Evolutionary conservation across 2,797 vertebrate species (phyloP).

Genomic region (Schizothorax lantsangensis): DNA sequence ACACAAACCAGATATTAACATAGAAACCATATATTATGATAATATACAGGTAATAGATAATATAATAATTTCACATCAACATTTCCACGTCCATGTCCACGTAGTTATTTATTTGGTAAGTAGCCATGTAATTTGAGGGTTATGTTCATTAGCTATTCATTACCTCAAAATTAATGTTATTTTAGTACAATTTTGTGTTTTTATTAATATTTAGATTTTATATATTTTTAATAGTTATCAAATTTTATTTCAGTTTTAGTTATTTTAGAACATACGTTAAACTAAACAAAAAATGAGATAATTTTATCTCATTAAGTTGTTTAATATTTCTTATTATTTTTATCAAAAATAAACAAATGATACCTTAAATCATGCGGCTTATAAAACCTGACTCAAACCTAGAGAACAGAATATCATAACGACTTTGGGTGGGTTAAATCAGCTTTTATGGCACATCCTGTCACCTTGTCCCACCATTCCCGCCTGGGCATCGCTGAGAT

Average conservation of each 20-base stretch:
- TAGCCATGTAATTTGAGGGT: neutral
- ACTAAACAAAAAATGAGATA: neutral
- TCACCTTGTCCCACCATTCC: slow-evolving; percentile 65
- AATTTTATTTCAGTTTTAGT: neutral
- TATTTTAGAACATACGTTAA: neutral
- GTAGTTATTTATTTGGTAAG: neutral
- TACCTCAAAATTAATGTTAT: neutral
- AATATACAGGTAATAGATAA: neutral
- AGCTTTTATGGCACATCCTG: slow-evolving; percentile 60
- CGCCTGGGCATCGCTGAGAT: slow-evolving; percentile 50
- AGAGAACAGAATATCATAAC: neutral
- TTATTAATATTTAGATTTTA: neutral
- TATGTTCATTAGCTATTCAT: neutral
- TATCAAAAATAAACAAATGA: neutral
- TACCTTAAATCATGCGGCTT: neutral
- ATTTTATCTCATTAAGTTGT: neutral
- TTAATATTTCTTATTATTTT: neutral
- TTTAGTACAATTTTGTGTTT: neutral
- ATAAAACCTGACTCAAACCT: neutral
- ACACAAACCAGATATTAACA: neutral
- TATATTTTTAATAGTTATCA: neutral
- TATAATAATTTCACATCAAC: neutral
- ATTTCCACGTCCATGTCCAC: neutral
- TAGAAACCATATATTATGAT: neutral
- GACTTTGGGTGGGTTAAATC: slow-evolving; percentile 46